Evolutionary conservation across 2,888 invertebrate genomes (phyloP), one percentile per base, ranked within the genome.

Genomic region (Rhagium mordax): DNA sequence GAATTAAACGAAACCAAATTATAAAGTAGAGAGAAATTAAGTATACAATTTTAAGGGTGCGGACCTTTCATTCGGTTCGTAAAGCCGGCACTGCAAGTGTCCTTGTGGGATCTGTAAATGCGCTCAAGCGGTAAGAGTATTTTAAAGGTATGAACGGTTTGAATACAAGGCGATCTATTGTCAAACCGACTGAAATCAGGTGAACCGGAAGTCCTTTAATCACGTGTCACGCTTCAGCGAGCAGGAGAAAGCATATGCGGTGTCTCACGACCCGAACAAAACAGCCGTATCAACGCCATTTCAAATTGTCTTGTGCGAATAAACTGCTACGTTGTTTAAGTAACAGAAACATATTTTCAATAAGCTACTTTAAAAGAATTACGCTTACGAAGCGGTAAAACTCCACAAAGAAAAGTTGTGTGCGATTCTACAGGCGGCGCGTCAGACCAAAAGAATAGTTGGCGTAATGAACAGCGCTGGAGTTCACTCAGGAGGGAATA

Each of bases 401-500:
- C 66, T 73, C 67, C 70, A 69, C 65, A 79, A 82, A 83, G 79
- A 77, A 80, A 81, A 81, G 78, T 81, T 81, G 80, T 77, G 81
- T 79, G 82, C 80, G 82, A 81, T 81, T 82, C 81, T 74, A 79
- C 80, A 76, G 78, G 78, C 77, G 81, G 78, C 81, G 78, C 82
- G 81, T 80, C 83, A 81, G 76, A 74, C 81, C 81, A 79, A 85
- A 86, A 86, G 86, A 86, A 86, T 86, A 85, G 85, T 85, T 85
- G 82, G 81, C 81, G 85, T 86, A 86, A 86, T 86, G 86, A 86
- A 86, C 85, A 84, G 82, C 83, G 80, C 80, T 70, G 81, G 84
- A 83, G 84, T 84, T 82, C 83, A 84, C 85, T 85, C 84, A 79
- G 83, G 81, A 82, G 85, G 83, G 84, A 86, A 85, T 84, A 86